Conservation (phyloP, 2,113 vertebrate genomes). For the Gnathonemus longibarbis region DNA sequence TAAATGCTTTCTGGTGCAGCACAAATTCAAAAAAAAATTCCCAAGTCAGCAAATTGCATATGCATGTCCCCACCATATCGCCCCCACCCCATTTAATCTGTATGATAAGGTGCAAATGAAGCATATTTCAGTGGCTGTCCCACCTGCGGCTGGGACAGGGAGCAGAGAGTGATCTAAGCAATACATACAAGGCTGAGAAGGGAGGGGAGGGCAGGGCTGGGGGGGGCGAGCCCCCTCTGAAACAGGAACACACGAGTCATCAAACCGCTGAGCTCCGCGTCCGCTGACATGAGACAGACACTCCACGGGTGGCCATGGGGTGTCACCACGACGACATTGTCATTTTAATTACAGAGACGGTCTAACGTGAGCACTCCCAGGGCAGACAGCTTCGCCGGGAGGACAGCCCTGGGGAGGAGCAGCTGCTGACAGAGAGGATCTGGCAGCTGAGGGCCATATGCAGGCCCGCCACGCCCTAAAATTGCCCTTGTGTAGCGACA, state of each 20-base stretch:
- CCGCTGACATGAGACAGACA: neutral
- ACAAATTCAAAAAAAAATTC: neutral
- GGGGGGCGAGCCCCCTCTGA: neutral
- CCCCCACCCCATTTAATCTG: neutral
- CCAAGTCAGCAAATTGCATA: neutral
- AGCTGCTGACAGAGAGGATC: neutral
- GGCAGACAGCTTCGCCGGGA: conserved; percentile 37
- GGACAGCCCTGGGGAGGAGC: neutral
- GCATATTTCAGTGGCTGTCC: neutral
- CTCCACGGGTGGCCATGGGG: neutral
- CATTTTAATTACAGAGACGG: conserved; percentile 54
- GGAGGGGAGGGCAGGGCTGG: neutral
- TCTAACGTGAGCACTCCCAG: conserved; percentile 53
- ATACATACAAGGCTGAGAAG: neutral
- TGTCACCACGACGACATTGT: conserved; percentile 26
- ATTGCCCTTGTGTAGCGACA: neutral
- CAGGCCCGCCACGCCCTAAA: neutral
- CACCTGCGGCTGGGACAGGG: neutral
- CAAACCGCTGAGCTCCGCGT: neutral
- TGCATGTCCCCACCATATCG: neutral
- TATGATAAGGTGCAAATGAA: neutral
- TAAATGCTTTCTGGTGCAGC: neutral
- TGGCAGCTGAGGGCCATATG: neutral
- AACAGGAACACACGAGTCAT: neutral
- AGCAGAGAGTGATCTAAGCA: neutral